Conservation (phyloP, 92 coral and sea anemone genomes). For the Porites divaricata region DNA sequence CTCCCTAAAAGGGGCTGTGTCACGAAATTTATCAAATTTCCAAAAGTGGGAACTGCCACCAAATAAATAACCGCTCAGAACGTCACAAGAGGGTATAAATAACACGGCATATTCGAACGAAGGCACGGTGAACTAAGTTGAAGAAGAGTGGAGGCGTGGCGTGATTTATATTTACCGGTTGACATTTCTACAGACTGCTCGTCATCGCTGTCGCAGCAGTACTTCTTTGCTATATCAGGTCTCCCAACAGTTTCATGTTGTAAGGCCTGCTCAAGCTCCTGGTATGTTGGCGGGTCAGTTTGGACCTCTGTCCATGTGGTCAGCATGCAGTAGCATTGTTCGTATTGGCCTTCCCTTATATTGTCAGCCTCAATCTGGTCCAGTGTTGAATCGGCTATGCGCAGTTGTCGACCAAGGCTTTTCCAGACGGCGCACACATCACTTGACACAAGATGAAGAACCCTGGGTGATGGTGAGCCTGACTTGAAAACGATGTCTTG, state of each 20-base stretch:
- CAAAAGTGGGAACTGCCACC: too few species aligned
- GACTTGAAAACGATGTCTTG: constrained; percentile 5
- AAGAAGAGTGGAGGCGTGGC: too few species aligned
- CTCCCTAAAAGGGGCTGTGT: too few species aligned
- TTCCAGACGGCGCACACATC: constrained; percentile 30
- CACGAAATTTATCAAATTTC: too few species aligned
- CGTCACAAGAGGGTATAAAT: too few species aligned
- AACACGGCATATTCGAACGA: too few species aligned
- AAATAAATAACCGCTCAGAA: too few species aligned
- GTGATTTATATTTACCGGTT: not conserved
- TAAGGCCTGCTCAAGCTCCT: constrained; percentile 35
- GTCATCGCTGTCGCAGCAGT: not conserved
- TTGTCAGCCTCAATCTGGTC: constrained; percentile 39
- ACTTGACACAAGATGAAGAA: not conserved
- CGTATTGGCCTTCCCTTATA: constrained; percentile 6
- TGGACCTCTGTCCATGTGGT: constrained; percentile 31
- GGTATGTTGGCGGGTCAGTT: constrained; percentile 25
- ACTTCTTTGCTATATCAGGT: constrained; percentile 36
- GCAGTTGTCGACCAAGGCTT: constrained; percentile 35
- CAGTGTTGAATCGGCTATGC: constrained; percentile 27
- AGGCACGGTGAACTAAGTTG: too few species aligned
- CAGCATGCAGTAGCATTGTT: constrained; percentile 48
- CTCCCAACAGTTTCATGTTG: constrained; percentile 25
- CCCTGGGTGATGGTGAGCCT: not conserved
- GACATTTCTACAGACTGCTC: constrained; percentile 7